Conservation (phyloP, 2,113 vertebrate genomes). For the Theristicus caerulescens region DNA sequence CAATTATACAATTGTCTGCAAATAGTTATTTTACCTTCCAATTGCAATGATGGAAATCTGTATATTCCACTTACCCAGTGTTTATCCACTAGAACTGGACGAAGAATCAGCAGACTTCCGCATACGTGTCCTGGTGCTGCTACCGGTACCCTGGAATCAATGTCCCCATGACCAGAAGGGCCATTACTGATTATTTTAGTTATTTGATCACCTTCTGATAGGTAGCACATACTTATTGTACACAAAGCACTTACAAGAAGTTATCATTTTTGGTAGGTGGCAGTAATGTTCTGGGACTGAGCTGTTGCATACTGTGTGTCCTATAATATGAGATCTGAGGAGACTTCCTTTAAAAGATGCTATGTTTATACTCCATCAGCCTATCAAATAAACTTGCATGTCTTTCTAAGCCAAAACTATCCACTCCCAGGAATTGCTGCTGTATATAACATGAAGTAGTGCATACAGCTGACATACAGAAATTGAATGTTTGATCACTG, state of each 20-base stretch:
- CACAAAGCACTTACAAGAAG: neutral
- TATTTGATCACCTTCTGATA: neutral
- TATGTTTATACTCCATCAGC: neutral
- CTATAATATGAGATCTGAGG: neutral
- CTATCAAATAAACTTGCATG: neutral
- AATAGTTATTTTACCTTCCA: neutral
- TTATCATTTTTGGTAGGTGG: neutral
- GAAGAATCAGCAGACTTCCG: neutral
- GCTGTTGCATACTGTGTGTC: rapidly evolving
- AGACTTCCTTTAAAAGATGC: neutral
- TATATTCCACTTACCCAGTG: neutral
- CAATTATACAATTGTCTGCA: neutral
- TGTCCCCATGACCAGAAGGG: neutral
- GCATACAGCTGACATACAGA: neutral
- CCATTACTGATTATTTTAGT: neutral
- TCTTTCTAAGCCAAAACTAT: neutral
- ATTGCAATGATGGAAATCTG: neutral
- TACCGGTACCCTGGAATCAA: neutral
- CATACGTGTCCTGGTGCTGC: neutral
- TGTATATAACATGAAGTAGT: neutral
- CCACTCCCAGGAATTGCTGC: neutral
- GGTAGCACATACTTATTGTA: neutral
- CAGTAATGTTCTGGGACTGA: neutral
- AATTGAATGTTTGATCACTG: neutral
- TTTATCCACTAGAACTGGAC: neutral